These are phyloP conservation scores for Leucozona laternaria DNA, from an alignment of 2,888 invertebrate genomes.

Conservation along the genomic window DNA sequence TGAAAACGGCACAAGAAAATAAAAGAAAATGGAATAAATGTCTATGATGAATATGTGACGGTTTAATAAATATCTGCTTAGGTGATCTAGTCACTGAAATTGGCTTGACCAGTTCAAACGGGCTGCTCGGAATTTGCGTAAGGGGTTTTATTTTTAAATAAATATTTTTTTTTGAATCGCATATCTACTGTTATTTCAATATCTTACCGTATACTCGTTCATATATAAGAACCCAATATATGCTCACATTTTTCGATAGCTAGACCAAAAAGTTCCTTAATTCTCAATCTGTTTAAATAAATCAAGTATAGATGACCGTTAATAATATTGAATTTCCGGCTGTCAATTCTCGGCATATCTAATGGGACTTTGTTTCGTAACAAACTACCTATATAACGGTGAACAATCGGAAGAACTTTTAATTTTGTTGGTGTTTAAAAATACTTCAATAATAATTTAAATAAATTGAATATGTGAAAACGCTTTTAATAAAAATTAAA, in stretches of 20 bases:
- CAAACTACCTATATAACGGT: slow-evolving; percentile 30
- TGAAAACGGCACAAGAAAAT: slow-evolving; percentile 63
- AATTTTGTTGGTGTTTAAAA: slow-evolving; percentile 18
- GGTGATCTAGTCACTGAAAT: slow-evolving; percentile 80
- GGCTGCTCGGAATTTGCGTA: slow-evolving; percentile 81
- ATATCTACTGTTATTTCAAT: not conserved
- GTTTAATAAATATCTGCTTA: slow-evolving; percentile 75
- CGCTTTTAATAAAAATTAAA: slow-evolving; percentile 38
- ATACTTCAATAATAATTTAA: slow-evolving; percentile 62
- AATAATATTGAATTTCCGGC: slow-evolving; percentile 35
- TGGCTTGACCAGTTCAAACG: slow-evolving; percentile 82
- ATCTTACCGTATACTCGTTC: not conserved
- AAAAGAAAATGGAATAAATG: slow-evolving; percentile 63
- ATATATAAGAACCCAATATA: not conserved
- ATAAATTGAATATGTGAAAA: slow-evolving; percentile 56
- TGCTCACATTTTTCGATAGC: not conserved
- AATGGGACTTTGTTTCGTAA: slow-evolving; percentile 63
- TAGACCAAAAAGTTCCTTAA: slow-evolving; percentile 36
- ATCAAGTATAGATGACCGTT: slow-evolving; percentile 6
- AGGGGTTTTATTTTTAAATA: slow-evolving; percentile 73
- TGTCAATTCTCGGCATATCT: slow-evolving; percentile 15
- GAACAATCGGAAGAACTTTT: slow-evolving; percentile 45
- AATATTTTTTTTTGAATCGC: slow-evolving; percentile 20
- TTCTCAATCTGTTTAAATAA: slow-evolving; percentile 42
- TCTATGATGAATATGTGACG: slow-evolving; percentile 77